Conservation (phyloP, 2,888 invertebrate genomes). For the Sussaba pulchella region DNA sequence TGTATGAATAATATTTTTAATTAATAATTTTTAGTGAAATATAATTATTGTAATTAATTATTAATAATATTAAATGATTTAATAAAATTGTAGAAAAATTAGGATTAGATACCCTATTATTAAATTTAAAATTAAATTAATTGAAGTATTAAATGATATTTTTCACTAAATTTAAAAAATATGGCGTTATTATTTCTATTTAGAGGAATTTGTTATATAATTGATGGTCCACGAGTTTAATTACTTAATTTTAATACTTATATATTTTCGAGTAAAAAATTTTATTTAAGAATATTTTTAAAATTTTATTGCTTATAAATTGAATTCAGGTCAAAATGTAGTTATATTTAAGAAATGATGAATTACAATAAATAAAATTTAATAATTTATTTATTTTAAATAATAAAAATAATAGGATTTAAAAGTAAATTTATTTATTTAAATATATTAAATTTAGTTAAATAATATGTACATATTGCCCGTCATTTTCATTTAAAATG, state of each 20-base stretch:
- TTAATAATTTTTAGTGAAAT: slow-evolving; percentile 83
- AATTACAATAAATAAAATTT: slow-evolving; percentile 87
- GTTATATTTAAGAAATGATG: slow-evolving; percentile 88
- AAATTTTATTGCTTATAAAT: slow-evolving; percentile 75
- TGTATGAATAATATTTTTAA: slow-evolving; percentile 82
- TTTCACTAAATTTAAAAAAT: slow-evolving; percentile 89
- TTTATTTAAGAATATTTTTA: slow-evolving; percentile 84
- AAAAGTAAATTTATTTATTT: slow-evolving; percentile 87
- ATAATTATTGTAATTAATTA: slow-evolving; percentile 80
- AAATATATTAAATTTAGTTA: slow-evolving; percentile 87
- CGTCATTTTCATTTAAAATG: slow-evolving; percentile 90
- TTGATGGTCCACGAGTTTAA: slow-evolving; percentile 88
- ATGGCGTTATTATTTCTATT: slow-evolving; percentile 90
- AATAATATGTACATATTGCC: slow-evolving; percentile 92
- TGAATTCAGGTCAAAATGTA: slow-evolving; percentile 90
- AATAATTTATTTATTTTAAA: slow-evolving; percentile 82
- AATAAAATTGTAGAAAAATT: slow-evolving; percentile 83
- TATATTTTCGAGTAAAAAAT: slow-evolving; percentile 83
- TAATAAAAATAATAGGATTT: slow-evolving; percentile 88
- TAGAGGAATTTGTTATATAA: slow-evolving; percentile 90
- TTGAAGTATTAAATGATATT: slow-evolving; percentile 87
- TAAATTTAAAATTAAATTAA: slow-evolving; percentile 83
- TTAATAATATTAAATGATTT: slow-evolving; percentile 35
- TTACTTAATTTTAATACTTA: slow-evolving; percentile 85
- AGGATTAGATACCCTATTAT: slow-evolving; percentile 91